Base-by-base conservation (phyloP, 2,797 vertebrate species). In the Iguana delicatissima region DNA sequence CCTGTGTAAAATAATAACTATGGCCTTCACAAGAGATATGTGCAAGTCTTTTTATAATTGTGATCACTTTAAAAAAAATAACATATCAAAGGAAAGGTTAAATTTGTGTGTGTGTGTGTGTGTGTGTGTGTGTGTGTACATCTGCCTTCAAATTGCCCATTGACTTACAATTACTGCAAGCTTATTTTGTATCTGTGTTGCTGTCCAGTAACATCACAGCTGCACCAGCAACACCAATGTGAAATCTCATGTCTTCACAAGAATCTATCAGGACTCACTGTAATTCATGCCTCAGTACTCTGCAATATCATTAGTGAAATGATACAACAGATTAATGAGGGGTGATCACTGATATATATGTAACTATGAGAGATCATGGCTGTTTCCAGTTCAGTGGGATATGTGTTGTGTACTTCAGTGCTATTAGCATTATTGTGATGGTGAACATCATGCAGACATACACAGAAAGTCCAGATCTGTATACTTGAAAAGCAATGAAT, bases 391-490 rank as follows among this genome's bases (percentile, higher is more conserved):
- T 32, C 81, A n/a, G 81, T 86, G 18, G 20, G 4, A 86, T 91
- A 35, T 82, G 52, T 73, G 80, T 22, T 72, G 32, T 85, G 32
- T n/a, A 69, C 52, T 80, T 42, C 35, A 80, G n/a, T 26, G 59
- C 42, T 18, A 67, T 77, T 89, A 29, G 10, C 7, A 80, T 91
- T 59, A 55, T 64, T 10, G 8, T 91, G 46, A 81, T 91, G 42
- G 59, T 72, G 14, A 84, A 88, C 20, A 67, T 22, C 55, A 46
- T 69, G 22, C 57, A 80, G 42, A 9, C 29, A 81, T 73, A 64
- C 32, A 52, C 42, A 93, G 62, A 22, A 46, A 92, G 93, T 91
- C 42, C 55, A 64, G 9, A 73, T 86, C 80, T 38, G 67, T 84
- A 73, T 12, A 64, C 0, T 29, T 76, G 82, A 81, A 59, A 77